These are phyloP conservation scores for Diadema setosum DNA, from an alignment of 35 echinoderm and acorn worm species.

Conservation along the genomic window DNA sequence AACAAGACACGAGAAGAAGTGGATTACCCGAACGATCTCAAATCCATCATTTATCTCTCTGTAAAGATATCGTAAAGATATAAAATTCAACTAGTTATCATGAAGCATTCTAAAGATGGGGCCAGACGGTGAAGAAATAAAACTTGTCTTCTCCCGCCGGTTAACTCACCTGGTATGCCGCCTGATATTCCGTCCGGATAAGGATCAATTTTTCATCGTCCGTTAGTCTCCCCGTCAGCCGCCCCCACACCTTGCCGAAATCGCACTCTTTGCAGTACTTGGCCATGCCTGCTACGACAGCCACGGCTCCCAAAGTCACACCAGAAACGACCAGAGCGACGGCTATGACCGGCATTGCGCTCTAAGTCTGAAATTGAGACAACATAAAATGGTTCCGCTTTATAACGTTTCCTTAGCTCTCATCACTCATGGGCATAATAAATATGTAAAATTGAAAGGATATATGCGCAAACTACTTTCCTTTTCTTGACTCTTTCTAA, in stretches of 20 bases:
- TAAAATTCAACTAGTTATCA: no score
- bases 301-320: slow-evolving; percentile 7
- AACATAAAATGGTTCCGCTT: not conserved
- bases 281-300: not conserved
- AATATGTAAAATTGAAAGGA: not conserved
- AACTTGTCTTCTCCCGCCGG: no score
- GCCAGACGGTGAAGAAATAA: no score
- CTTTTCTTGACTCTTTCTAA: not conserved
- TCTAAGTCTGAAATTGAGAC: not conserved
- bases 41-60: no score
- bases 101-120: no score
- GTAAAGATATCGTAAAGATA: no score
- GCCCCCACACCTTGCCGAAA: not conserved
- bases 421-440: not conserved
- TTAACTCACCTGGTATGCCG: slow-evolving; percentile 37
- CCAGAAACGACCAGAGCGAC: slow-evolving; percentile 39
- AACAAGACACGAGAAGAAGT: no score
- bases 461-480: not conserved
- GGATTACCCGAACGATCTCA: no score
- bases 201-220: slow-evolving; percentile 27
- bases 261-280: slow-evolving; percentile 23
- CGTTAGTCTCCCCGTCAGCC: not conserved
- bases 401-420: not conserved
- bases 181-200: slow-evolving; percentile 9
- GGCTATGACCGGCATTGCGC: slow-evolving; percentile 15